These are phyloP conservation scores for Rhinoderma darwinii DNA, from an alignment of 2,113 vertebrate genomes.

Conservation along the genomic window DNA sequence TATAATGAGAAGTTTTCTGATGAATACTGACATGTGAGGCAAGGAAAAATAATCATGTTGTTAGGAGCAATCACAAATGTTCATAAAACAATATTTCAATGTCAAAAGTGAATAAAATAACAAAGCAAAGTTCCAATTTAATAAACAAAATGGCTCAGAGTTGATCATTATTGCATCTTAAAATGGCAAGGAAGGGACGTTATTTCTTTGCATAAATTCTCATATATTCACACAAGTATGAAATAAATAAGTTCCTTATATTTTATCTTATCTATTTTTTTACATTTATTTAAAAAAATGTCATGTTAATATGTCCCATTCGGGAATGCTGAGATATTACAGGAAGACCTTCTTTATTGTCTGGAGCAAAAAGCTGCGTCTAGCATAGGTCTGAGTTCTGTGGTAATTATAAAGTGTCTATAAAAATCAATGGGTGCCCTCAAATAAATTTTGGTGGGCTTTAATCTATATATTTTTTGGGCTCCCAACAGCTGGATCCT, in stretches of 20 bases:
- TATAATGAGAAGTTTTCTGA: slow-evolving; percentile 31
- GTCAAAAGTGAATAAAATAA: not conserved
- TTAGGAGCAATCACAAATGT: not conserved
- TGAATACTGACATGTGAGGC: slow-evolving; percentile 33
- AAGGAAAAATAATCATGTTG: slow-evolving; percentile 2
- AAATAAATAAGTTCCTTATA: not conserved
- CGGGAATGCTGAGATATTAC: too few relatives aligned
- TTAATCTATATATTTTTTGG: too few relatives aligned
- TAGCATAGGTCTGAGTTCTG: too few relatives aligned
- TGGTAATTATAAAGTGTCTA: too few relatives aligned
- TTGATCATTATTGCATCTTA: not conserved
- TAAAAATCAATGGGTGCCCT: too few relatives aligned
- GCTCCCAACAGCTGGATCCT: too few relatives aligned
- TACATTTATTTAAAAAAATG: not conserved
- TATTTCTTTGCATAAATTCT: not conserved
- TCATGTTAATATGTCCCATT: too few relatives aligned
- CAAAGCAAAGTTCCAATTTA: not conserved
- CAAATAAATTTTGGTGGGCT: too few relatives aligned
- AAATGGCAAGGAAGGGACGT: not conserved
- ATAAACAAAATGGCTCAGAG: not conserved
- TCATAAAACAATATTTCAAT: not conserved
- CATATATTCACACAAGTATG: too few relatives aligned
- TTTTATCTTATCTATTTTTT: not conserved
- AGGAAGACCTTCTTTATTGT: too few relatives aligned
- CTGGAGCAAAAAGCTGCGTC: too few relatives aligned